These are phyloP conservation scores for Gryllus longicercus DNA, from an alignment of 2,888 invertebrate species.

Conservation along the genomic window DNA sequence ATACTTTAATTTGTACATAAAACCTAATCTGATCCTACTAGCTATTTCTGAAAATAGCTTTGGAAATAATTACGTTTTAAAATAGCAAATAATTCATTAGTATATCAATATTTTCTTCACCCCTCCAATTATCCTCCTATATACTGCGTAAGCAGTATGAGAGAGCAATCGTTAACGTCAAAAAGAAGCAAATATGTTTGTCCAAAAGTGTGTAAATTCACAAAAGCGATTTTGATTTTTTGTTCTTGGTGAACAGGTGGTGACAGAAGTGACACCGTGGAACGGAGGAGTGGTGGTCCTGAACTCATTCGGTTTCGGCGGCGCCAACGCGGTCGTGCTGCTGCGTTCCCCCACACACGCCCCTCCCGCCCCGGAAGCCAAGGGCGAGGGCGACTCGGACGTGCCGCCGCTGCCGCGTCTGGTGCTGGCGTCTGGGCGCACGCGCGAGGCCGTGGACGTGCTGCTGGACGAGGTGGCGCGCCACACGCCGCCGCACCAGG, in stretches of 20 bases:
- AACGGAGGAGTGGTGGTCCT: slow-evolving; percentile 87
- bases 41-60: no score
- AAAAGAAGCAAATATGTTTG: no score
- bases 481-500: slow-evolving; percentile 38
- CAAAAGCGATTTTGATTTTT: no score
- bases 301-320: slow-evolving; percentile 98
- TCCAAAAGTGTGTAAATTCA: no score
- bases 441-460: slow-evolving; percentile 68
- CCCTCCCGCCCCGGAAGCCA: not conserved
- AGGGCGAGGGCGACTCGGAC: not conserved
- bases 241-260: not conserved
- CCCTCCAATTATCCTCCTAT: no score
- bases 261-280: slow-evolving; percentile 60
- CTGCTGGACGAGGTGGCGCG: slow-evolving; percentile 56
- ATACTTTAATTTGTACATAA: no score
- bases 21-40: no score
- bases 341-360: slow-evolving; percentile 70
- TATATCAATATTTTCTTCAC: no score
- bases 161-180: no score
- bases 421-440: slow-evolving; percentile 79
- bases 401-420: slow-evolving; percentile 56
- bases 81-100: no score
- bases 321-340: slow-evolving; percentile 87
- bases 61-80: no score
- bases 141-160: no score